Evolutionary conservation across 1,140 invertebrate species (phyloP).

Genomic region (Magallana gigas): DNA sequence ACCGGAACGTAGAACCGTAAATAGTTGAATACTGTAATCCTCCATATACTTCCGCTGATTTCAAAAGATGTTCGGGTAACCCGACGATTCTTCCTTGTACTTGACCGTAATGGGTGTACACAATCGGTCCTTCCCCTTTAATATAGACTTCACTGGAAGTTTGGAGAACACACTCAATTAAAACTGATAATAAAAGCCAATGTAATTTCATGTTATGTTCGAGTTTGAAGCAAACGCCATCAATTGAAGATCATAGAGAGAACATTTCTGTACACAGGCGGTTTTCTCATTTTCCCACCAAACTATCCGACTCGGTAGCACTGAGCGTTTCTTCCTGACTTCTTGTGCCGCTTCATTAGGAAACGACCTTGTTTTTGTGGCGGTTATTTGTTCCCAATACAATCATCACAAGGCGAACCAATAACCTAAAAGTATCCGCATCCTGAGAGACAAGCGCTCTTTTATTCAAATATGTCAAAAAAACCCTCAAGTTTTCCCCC

Average conservation of each 20-base stretch:
- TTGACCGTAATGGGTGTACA: conserved; percentile 26
- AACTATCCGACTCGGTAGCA: conserved; percentile 9
- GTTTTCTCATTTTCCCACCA: conserved; percentile 22
- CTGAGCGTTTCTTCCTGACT: conserved; percentile 23
- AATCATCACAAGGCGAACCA: conserved; percentile 21
- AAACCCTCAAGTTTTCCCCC: neutral
- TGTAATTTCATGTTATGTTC: conserved; percentile 31
- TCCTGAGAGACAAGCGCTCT: neutral
- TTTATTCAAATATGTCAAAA: conserved; percentile 6
- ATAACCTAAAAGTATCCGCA: conserved; percentile 28
- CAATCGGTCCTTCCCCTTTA: neutral
- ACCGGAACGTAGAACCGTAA: conserved; percentile 17
- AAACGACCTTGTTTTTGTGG: conserved; percentile 22
- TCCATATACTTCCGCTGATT: neutral
- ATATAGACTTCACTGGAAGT: conserved; percentile 15
- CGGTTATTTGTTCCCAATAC: neutral
- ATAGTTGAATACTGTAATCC: conserved; percentile 22
- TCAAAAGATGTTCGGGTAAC: neutral
- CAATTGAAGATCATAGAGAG: conserved; percentile 13
- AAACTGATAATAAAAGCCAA: conserved; percentile 25
- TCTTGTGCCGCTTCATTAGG: conserved; percentile 6
- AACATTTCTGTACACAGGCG: conserved; percentile 27
- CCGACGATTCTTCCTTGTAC: conserved; percentile 5
- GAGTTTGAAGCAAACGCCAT: neutral
- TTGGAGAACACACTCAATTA: neutral